A percentile compares a stretch with the other conserved stretches of the same genome.
phyloP scores from a whole-genome alignment of 1,140 invertebrate species.

The Leptinotarsa defecta region DNA sequence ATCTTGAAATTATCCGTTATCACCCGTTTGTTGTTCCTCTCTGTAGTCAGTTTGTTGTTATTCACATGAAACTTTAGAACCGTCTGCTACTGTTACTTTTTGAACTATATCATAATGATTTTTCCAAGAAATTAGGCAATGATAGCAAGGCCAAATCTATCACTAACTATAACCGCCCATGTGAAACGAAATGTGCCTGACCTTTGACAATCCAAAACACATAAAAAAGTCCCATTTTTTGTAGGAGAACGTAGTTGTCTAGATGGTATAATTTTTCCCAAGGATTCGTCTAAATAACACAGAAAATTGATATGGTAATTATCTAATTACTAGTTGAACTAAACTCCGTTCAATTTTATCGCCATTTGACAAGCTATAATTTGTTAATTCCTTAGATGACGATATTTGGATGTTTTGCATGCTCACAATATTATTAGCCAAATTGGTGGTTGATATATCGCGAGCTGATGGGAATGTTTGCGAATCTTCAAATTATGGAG shows the following conservation, averaged over 20 bases:
- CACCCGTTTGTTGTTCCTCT: background rate
- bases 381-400: slow-evolving; percentile 10
- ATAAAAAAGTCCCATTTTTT: slow-evolving; percentile 22
- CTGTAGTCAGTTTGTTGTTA: background rate
- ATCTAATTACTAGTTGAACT: slow-evolving; percentile 2
- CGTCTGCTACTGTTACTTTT: background rate
- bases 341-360: background rate
- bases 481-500: too few relatives aligned
- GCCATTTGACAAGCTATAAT: slow-evolving; percentile 21
- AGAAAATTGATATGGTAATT: slow-evolving; percentile 6
- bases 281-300: slow-evolving; percentile 16
- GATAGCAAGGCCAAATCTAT: slow-evolving; percentile 15
- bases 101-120: slow-evolving; percentile 2
- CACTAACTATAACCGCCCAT: slow-evolving; percentile 7
- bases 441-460: background rate
- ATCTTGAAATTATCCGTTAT: too few relatives aligned
- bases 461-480: background rate
- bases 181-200: slow-evolving; percentile 14
- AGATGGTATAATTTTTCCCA: slow-evolving; percentile 16
- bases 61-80: slow-evolving; percentile 6
- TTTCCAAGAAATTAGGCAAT: slow-evolving; percentile 16
- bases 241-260: slow-evolving; percentile 7
- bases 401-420: slow-evolving; percentile 1
- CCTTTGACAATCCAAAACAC: slow-evolving; percentile 18
- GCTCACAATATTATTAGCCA: background rate